Conservation (phyloP, 2,888 invertebrate genomes). For the Notodonta dromedarius region DNA sequence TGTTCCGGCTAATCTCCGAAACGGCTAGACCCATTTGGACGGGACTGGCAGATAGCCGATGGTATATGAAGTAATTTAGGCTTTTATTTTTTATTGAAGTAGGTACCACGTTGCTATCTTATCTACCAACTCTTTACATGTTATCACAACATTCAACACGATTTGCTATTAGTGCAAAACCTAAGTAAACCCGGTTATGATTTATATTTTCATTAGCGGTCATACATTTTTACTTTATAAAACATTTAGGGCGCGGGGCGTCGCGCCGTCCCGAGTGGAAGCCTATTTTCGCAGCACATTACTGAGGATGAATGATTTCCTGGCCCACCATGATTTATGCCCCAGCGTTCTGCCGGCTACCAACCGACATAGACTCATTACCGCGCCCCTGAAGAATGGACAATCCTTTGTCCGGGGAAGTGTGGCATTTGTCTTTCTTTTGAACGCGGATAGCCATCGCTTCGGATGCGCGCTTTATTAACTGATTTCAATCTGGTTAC, state of each 20-base stretch:
- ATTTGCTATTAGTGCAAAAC: too few species aligned
- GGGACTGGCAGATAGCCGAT: too few species aligned
- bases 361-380: slow-evolving; percentile 69
- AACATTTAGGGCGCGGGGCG: slow-evolving; percentile 71
- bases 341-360: slow-evolving; percentile 50
- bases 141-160: too few species aligned
- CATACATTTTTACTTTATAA: slow-evolving; percentile 62
- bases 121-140: too few species aligned
- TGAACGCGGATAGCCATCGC: slow-evolving; percentile 53
- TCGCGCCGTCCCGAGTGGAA: slow-evolving; percentile 68
- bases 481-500: slow-evolving; percentile 43
- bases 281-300: slow-evolving; percentile 83
- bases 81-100: too few species aligned
- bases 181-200: slow-evolving; percentile 34
- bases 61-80: too few species aligned
- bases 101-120: too few species aligned
- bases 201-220: slow-evolving; percentile 66
- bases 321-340: slow-evolving; percentile 78
- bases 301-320: slow-evolving; percentile 83
- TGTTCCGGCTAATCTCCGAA: too few species aligned
- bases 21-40: too few species aligned
- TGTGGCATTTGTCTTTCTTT: slow-evolving; percentile 71
- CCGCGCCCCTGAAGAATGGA: slow-evolving; percentile 69
- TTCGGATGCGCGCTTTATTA: slow-evolving; percentile 45
- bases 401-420: slow-evolving; percentile 70